A percentile compares a stretch with the other conserved stretches of the same genome.
These are phyloP conservation scores for Stratiolaelaps scimitus DNA, from an alignment of 1,140 invertebrate species.

Conservation along the genomic window DNA sequence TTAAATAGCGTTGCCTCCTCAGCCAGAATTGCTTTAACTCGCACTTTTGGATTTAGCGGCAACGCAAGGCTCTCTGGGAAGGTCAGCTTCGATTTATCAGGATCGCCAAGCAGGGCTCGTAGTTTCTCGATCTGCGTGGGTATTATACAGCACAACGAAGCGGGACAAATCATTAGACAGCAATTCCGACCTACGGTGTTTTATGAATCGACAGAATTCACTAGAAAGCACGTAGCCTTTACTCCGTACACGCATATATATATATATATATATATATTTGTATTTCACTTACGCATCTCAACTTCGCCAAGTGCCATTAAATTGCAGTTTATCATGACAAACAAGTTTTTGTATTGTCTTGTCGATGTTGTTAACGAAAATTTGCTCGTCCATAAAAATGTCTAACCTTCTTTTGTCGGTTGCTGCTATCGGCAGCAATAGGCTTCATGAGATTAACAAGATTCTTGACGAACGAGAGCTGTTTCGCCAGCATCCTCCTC, in stretches of 20 bases:
- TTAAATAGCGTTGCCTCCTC: constrained; percentile 81
- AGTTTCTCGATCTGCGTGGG: constrained; percentile 56
- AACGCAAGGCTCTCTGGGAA: constrained; percentile 55
- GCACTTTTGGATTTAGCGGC: constrained; percentile 79
- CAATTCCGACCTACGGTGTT: too few relatives aligned
- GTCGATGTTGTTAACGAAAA: too few relatives aligned
- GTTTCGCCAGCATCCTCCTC: constrained; percentile 57
- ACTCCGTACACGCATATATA: too few relatives aligned
- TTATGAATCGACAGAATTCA: too few relatives aligned
- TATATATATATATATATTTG: too few relatives aligned
- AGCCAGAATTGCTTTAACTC: constrained; percentile 75
- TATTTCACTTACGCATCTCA: too few relatives aligned
- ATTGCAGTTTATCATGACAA: too few relatives aligned
- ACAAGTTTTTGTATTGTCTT: too few relatives aligned
- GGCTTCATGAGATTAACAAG: constrained; percentile 76
- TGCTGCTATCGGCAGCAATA: constrained; percentile 80
- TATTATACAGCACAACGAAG: constrained; percentile 30
- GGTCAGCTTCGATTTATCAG: constrained; percentile 69
- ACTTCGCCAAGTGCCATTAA: too few relatives aligned
- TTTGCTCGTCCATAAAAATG: too few relatives aligned
- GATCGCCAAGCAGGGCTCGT: constrained; percentile 64
- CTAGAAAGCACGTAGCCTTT: too few relatives aligned
- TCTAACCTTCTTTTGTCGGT: constrained; percentile 75
- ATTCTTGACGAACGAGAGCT: constrained; percentile 79
- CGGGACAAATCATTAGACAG: too few relatives aligned